Percentiles rank a stretch among this genome's conserved stretches.
Evolutionary conservation across 2,888 invertebrate species (phyloP).

Genomic region (Tricholauxania praeusta): DNA sequence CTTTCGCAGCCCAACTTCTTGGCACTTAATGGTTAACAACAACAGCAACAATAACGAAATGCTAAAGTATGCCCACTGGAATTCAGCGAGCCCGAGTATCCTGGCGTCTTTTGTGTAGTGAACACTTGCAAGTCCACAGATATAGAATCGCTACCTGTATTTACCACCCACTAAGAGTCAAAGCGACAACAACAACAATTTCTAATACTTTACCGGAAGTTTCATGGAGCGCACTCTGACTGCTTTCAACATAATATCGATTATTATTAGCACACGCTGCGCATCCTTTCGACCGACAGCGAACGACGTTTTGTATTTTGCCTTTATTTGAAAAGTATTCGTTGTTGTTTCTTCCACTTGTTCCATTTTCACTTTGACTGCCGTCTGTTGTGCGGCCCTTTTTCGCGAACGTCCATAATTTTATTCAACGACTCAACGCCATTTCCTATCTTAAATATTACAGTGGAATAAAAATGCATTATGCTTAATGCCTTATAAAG

Average conservation of each 20-base stretch:
- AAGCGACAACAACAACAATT: constrained; percentile 2
- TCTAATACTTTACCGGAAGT: constrained; percentile 2
- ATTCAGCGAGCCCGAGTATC: not conserved
- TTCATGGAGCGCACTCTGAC: constrained; percentile 12
- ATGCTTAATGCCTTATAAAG: no score
- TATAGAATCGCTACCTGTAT: no score
- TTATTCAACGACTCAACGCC: constrained; percentile 16
- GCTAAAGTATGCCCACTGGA: constrained; percentile 3
- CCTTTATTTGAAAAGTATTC: constrained; percentile 4
- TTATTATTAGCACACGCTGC: constrained; percentile 22
- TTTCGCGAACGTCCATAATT: not conserved
- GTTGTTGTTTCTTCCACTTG: not conserved
- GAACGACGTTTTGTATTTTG: not conserved
- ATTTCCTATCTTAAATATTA: not conserved
- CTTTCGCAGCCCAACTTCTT: not conserved
- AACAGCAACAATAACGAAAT: not conserved
- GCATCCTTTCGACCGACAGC: constrained; percentile 1
- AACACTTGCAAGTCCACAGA: no score
- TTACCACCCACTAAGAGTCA: not conserved
- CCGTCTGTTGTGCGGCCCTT: not conserved
- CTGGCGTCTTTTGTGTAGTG: no score
- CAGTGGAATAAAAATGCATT: no score
- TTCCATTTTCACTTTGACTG: not conserved
- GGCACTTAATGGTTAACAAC: constrained; percentile 18
- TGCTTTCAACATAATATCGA: constrained; percentile 14